Evolutionary conservation across 2,888 invertebrate genomes (phyloP).

Genomic region (Rhimphoctona megacephalus): DNA sequence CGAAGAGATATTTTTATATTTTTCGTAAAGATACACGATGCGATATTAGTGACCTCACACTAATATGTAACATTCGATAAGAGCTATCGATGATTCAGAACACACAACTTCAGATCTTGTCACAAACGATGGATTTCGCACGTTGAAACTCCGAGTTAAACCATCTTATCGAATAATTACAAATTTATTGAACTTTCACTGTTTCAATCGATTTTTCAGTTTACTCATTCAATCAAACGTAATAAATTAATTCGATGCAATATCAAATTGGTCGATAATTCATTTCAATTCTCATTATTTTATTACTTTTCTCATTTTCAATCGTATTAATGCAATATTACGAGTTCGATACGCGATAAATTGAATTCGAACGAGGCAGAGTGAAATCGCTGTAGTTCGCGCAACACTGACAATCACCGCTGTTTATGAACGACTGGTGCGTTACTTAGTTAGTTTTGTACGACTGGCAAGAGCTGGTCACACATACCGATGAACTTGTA

Average conservation of each 20-base stretch:
- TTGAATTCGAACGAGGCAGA: not conserved
- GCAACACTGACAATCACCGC: constrained; percentile 55
- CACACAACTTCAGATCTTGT: not conserved
- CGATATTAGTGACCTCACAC: not conserved
- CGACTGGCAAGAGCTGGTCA: constrained; percentile 36
- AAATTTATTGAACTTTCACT: not conserved
- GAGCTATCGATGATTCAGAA: constrained; percentile 22
- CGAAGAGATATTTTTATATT: not conserved
- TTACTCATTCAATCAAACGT: not conserved
- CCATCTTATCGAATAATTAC: not conserved
- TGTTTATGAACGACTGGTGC: constrained; percentile 50
- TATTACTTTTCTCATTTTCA: not conserved
- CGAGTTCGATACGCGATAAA: constrained; percentile 11
- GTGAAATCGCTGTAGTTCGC: constrained; percentile 59
- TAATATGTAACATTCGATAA: constrained; percentile 15
- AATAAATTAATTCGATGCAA: not conserved
- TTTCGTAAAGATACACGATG: not conserved
- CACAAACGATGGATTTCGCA: not conserved
- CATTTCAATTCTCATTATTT: not conserved
- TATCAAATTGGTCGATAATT: not conserved
- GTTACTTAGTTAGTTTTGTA: constrained; percentile 53
- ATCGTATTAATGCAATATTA: not conserved
- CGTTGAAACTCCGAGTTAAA: not conserved
- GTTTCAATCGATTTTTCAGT: not conserved
- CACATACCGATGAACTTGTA: constrained; percentile 46